phyloP scores from a whole-genome alignment of 1,140 invertebrate genomes.

The Caenorhabditis briggsae region DNA sequence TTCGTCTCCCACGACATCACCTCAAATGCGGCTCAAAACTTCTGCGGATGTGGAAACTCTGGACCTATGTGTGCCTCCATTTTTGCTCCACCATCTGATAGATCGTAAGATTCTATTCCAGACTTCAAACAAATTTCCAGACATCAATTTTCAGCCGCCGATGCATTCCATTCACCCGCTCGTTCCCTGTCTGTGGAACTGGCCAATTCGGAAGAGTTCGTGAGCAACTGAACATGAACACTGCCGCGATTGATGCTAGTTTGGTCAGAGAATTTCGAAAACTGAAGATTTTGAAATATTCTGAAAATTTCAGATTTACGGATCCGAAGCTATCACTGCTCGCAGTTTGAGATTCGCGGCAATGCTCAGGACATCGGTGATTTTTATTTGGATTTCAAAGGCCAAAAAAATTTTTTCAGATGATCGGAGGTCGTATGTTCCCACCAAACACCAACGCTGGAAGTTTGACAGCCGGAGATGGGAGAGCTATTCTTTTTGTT shows the following conservation, averaged over 20 bases:
- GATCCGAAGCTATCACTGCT: slow-evolving; percentile 62
- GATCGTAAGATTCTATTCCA: slow-evolving; percentile 13
- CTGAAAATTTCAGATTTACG: slow-evolving; percentile 64
- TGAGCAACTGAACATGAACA: slow-evolving; percentile 68
- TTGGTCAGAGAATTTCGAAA: not conserved
- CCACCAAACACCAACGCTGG: slow-evolving; percentile 62
- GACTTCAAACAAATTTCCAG: not conserved
- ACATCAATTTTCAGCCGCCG: not conserved
- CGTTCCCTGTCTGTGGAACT: slow-evolving; percentile 65
- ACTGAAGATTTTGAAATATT: too few relatives aligned
- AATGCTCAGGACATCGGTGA: slow-evolving; percentile 62
- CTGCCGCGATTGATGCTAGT: slow-evolving; percentile 68
- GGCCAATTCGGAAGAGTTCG: slow-evolving; percentile 52
- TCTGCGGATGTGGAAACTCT: slow-evolving; percentile 41
- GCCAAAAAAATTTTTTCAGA: slow-evolving; percentile 14
- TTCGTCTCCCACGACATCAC: slow-evolving; percentile 69
- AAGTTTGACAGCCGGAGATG: slow-evolving; percentile 64
- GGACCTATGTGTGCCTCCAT: slow-evolving; percentile 62
- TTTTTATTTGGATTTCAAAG: not conserved
- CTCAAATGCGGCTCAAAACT: slow-evolving; percentile 60
- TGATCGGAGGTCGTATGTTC: slow-evolving; percentile 63
- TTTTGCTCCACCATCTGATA: slow-evolving; percentile 56
- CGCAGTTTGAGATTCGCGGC: slow-evolving; percentile 56
- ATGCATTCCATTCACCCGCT: slow-evolving; percentile 65
- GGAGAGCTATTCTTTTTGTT: slow-evolving; percentile 67